A percentile compares a stretch with the other conserved stretches of the same genome.
Conservation (phyloP, 2,797 vertebrate genomes). For the Crenichthys baileyi region DNA sequence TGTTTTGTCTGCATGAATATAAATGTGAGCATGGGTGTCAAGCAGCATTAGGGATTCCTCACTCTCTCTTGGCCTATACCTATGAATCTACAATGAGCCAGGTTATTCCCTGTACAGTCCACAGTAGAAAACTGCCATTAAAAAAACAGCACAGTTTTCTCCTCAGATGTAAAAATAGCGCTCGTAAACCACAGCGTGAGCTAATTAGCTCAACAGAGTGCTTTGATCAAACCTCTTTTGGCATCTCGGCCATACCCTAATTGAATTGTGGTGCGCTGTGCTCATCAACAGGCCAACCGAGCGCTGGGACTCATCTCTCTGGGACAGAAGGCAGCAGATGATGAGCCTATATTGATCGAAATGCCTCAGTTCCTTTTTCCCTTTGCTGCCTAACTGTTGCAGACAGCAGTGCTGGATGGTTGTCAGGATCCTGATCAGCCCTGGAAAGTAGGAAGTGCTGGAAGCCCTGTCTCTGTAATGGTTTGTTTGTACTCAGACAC, state of each 20-base stretch:
- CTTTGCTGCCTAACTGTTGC: slow-evolving; percentile 60
- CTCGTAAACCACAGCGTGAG: slow-evolving; percentile 50
- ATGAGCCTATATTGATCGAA: slow-evolving; percentile 78
- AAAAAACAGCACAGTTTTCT: slow-evolving; percentile 64
- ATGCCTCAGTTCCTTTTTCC: slow-evolving; percentile 52
- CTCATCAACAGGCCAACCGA: slow-evolving; percentile 70
- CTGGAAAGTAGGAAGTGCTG: slow-evolving; percentile 51
- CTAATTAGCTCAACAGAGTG: slow-evolving; percentile 69
- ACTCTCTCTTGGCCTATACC: slow-evolving; percentile 45
- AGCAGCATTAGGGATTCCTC: slow-evolving; percentile 30
- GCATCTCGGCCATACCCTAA: slow-evolving; percentile 67
- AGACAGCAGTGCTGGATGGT: slow-evolving; percentile 58
- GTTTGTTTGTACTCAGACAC: slow-evolving; percentile 64
- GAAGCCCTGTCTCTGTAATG: slow-evolving; percentile 59
- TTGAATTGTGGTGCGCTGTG: slow-evolving; percentile 72
- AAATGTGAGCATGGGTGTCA: slow-evolving; percentile 21
- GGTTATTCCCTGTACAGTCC: slow-evolving; percentile 70
- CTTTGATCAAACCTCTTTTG: slow-evolving; percentile 76
- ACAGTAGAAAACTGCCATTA: slow-evolving; percentile 67
- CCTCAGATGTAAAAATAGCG: slow-evolving; percentile 75
- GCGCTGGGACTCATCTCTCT: slow-evolving; percentile 63
- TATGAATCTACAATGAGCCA: slow-evolving; percentile 70
- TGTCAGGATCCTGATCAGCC: slow-evolving; percentile 62
- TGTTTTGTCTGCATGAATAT: slow-evolving; percentile 41
- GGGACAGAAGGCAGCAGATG: slow-evolving; percentile 73